Evolutionary conservation across 2,113 vertebrate genomes (phyloP).

Genomic region (Parus major): DNA sequence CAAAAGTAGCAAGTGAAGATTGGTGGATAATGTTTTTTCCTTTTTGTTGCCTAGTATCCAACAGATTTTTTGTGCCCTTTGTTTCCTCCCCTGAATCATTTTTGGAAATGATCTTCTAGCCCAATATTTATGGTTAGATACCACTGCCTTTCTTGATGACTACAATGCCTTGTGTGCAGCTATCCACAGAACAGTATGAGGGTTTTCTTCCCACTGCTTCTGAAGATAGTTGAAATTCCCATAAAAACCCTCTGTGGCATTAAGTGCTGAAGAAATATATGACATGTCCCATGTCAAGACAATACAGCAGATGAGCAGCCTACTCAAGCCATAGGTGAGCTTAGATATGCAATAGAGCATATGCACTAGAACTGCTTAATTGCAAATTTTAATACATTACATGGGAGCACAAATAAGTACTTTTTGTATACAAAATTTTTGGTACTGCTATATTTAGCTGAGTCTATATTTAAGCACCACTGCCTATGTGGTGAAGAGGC

Average conservation of each 20-base stretch:
- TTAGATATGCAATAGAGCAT: background rate
- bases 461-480: background rate
- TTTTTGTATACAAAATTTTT: background rate
- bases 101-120: background rate
- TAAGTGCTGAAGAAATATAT: background rate
- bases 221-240: background rate
- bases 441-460: background rate
- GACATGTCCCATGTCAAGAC: background rate
- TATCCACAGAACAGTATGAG: background rate
- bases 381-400: background rate
- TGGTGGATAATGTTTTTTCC: background rate
- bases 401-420: background rate
- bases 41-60: background rate
- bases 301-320: background rate
- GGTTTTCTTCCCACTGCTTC: background rate
- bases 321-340: background rate
- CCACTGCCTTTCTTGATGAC: background rate
- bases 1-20: background rate
- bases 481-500: background rate
- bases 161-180: background rate
- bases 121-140: background rate
- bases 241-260: background rate
- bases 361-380: background rate
- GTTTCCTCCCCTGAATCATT: background rate
- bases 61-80: background rate